Evolutionary conservation across 2,888 invertebrate genomes (phyloP).

Genomic region (Apamea epomidion): DNA sequence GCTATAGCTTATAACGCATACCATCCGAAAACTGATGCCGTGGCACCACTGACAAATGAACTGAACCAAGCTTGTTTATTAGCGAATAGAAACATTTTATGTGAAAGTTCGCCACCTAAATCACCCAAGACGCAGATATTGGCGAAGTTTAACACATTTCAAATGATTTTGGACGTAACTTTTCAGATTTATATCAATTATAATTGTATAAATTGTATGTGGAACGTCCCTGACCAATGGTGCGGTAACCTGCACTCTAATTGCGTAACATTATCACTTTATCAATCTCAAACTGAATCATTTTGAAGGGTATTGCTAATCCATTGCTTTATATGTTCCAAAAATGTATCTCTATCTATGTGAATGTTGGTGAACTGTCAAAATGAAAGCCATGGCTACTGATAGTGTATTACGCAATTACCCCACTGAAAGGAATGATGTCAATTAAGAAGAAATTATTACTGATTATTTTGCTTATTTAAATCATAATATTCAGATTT

Average conservation of each 20-base stretch:
- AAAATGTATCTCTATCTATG: no score
- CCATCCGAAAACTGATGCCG: constrained; percentile 68
- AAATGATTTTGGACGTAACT: constrained; percentile 50
- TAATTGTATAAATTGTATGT: neutral
- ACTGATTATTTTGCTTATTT: no score
- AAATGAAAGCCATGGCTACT: no score
- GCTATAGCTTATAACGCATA: constrained; percentile 54
- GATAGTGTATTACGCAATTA: no score
- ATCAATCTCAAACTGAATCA: neutral
- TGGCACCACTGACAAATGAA: constrained; percentile 83
- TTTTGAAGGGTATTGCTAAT: no score
- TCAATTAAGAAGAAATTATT: no score
- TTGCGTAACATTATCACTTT: neutral
- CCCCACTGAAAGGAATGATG: no score
- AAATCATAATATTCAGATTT: no score
- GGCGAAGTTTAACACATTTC: constrained; percentile 57
- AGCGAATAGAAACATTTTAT: constrained; percentile 79
- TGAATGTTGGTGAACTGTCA: no score
- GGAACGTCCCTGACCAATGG: neutral
- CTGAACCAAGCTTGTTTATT: constrained; percentile 81
- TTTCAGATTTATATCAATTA: constrained; percentile 39
- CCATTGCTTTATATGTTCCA: no score
- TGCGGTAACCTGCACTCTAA: neutral
- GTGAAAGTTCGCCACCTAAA: constrained; percentile 62
- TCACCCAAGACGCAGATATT: constrained; percentile 56